These are phyloP conservation scores for Microcaecilia unicolor DNA, from an alignment of 2,797 vertebrate species.

Conservation along the genomic window DNA sequence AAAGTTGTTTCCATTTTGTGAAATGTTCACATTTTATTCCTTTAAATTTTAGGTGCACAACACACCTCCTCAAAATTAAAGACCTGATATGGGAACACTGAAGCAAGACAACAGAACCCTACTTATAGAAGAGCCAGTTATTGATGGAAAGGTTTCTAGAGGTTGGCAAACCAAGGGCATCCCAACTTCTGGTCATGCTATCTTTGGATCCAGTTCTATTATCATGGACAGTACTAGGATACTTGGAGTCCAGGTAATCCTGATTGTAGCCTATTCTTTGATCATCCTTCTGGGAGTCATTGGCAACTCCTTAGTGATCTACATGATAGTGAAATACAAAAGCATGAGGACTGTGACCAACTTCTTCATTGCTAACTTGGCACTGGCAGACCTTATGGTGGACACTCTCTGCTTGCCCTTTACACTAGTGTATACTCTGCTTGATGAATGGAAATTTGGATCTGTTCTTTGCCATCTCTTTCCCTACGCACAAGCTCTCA, in stretches of 20 bases:
- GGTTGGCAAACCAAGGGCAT: constrained; percentile 32
- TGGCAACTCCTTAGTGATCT: constrained; percentile 79
- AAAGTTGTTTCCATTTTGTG: not conserved
- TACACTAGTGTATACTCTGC: constrained; percentile 77
- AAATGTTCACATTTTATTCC: not conserved
- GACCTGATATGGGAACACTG: constrained; percentile 57
- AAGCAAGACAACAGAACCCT: constrained; percentile 64
- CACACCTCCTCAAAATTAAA: not conserved
- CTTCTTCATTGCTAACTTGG: constrained; percentile 88
- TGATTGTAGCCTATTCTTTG: constrained; percentile 77
- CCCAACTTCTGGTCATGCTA: constrained; percentile 43
- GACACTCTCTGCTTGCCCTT: constrained; percentile 83
- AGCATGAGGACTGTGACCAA: constrained; percentile 90
- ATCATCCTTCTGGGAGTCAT: constrained; percentile 81
- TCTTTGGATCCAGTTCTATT: constrained; percentile 52
- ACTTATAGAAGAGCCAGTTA: constrained; percentile 32
- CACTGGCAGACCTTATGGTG: constrained; percentile 82
- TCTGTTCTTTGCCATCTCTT: constrained; percentile 80
- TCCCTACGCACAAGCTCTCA: constrained; percentile 81
- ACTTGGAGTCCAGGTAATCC: constrained; percentile 68
- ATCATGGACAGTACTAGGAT: constrained; percentile 81
- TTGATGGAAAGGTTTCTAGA: constrained; percentile 20
- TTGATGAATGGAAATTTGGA: constrained; percentile 88
- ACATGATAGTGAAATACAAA: constrained; percentile 78
- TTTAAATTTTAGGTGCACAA: constrained; percentile 15